These are phyloP conservation scores for Stegodyphus dumicola DNA, from an alignment of 1,140 invertebrate genomes.

Conservation along the genomic window DNA sequence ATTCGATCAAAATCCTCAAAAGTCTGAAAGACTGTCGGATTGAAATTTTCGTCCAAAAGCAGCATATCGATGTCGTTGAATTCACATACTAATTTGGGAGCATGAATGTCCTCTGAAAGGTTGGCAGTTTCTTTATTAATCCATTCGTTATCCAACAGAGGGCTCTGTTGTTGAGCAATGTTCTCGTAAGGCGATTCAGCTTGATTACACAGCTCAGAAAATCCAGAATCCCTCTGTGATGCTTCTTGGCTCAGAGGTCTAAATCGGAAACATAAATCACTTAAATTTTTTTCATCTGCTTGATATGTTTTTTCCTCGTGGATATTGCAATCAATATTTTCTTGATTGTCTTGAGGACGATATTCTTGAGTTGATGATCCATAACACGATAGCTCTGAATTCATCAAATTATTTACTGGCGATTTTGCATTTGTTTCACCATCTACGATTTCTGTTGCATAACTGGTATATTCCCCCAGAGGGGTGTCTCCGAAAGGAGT, in stretches of 20 bases:
- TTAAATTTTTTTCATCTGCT: neutral
- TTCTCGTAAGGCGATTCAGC: conserved; percentile 2
- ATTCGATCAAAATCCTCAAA: conserved; percentile 47
- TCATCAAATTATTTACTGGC: no score
- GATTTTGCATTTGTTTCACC: no score
- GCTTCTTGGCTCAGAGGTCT: conserved; percentile 11
- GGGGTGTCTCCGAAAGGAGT: neutral
- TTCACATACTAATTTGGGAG: neutral
- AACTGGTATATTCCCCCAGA: neutral
- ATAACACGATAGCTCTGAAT: no score
- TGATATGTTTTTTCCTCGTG: neutral
- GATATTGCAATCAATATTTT: no score
- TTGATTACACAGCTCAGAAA: conserved; percentile 21
- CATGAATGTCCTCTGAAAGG: no score
- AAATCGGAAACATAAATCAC: conserved; percentile 26
- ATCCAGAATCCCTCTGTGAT: conserved; percentile 43
- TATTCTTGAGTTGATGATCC: no score
- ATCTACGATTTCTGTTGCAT: no score
- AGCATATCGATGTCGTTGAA: conserved; percentile 15
- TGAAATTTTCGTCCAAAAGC: conserved; percentile 10
- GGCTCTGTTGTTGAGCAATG: no score
- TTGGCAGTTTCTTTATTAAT: no score
- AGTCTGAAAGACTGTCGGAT: neutral
- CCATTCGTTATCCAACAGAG: no score
- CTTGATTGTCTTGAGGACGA: no score